Evolutionary conservation across 2,888 invertebrate species (phyloP), one percentile per base, ranked within the genome.

Genomic region (Cosmia trapezina): DNA sequence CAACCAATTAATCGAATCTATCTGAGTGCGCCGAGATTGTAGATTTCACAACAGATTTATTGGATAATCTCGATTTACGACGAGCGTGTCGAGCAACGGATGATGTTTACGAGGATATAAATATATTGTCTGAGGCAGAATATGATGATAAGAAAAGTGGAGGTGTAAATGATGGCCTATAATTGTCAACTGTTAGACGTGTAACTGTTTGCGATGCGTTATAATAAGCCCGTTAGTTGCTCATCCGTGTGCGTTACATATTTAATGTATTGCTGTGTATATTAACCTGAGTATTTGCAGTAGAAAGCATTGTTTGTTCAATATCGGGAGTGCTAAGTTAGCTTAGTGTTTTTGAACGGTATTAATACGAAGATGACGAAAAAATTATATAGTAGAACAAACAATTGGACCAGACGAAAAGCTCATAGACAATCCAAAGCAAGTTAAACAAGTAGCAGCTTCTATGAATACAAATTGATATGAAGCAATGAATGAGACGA

Each of bases 1-100:
- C 82, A 83, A 61, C 75, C 74, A 82, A 88, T 89, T 88, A 88
- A 90, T 86, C 83, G 87, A 82, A 81, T 79, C 78, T 76, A 79
- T 72, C 82, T 72, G 74, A 75, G 59, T 66, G 66, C 80, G 56
- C 61, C 70, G 73, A 69, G 80, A 83, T 83, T 74, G 82, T 85
- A 76, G 75, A 81, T 83, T 85, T 83, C 83, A 71, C 67, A 68
- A 79, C 69, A 53, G 63, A 84, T 85, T 85, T 81, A 79, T 81
- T 76, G 64, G 53, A 22, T 72, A 83, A 70, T 73, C 33, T 63
- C 65, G 28, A 76, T 79, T 76, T 73, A 76, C 71, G 66, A 57
- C 12, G 54, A 69, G 70, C 65, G 51, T 78, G 67, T 60, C 56
- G 70, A 53, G 70, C 57, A 66, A 68, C 75, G 68, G 77, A 68